Base-by-base conservation (phyloP, 2,797 vertebrate genomes). In the Pelochelys cantorii region DNA sequence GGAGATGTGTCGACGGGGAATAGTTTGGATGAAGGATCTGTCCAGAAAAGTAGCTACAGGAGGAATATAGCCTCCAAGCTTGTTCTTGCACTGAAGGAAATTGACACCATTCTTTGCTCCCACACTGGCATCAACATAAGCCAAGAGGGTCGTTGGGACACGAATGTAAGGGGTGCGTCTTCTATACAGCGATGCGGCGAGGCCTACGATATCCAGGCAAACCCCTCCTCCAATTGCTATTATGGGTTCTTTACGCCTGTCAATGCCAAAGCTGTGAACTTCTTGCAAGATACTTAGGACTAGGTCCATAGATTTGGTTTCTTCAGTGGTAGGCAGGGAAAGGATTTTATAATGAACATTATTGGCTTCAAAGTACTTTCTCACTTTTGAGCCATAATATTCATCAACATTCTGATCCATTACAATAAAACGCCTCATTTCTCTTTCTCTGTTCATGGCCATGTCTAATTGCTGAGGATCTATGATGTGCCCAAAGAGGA, bases 81-180 rank as follows among this genome's bases (percentile, higher is more conserved):
- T 99, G 90, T 98, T 99, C 94, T 99, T 99, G 84, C 98, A 98
- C 87, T 98, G 98, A 52, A 98, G 98, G 62, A 99, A 99, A 87
- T 99, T 98, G 23, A 99, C 98, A 3, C 98, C 98, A 0, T 98
- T 98, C 96, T 99, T 99, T 0, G 98, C 98, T 31, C 98, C 98
- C 11, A 98, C 98, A 0, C 98, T 99, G 56, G 98, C 98, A 5
- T 98, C 98, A 0, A 98, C 97, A 0, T 99, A 99, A 12, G 98
- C 98, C 48, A 99, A 97, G 77, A 99, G 98, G 1, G 98, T 99
- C 62, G 98, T 99, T 5, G 98, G 98, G 42, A 99, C 98, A 1
- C 98, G 97, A 53, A 99, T 98, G 96, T 98, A 99, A 29, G 98
- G 98, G 0, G 98, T 99, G 27, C 98, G 98, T 79, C 98, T 97